These are phyloP conservation scores for Cinara cedri DNA, from an alignment of 2,888 invertebrate genomes.

Conservation along the genomic window DNA sequence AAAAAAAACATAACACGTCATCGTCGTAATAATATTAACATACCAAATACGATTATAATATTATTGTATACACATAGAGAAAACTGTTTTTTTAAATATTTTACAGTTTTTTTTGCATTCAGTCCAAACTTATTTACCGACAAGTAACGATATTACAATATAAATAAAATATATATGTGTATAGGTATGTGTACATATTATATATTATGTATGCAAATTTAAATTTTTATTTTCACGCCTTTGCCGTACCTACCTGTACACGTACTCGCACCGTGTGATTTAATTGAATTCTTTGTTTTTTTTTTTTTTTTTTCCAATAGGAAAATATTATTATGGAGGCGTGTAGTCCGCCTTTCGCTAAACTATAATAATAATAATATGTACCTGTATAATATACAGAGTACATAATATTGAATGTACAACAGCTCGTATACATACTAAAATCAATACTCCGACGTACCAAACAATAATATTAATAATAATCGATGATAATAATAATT, in stretches of 20 bases:
- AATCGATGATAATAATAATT: constrained; percentile 14
- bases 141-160: no score
- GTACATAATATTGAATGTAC: no score
- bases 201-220: constrained; percentile 17
- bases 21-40: no score
- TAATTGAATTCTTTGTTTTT: constrained; percentile 27
- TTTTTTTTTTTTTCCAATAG: background rate
- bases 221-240: constrained; percentile 19
- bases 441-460: constrained; percentile 16
- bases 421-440: background rate
- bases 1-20: no score
- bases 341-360: constrained; percentile 24
- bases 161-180: no score
- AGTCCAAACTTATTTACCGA: no score
- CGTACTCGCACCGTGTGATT: background rate
- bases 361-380: background rate
- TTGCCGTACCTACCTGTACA: background rate
- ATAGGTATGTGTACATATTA: no score
- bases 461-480: constrained; percentile 2
- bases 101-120: no score
- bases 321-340: background rate
- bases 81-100: no score
- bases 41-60: no score
- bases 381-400: no score
- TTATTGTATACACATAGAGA: no score